These are phyloP conservation scores for Hylomyscus alleni DNA, from an alignment of 2,797 vertebrate species.

Conservation along the genomic window DNA sequence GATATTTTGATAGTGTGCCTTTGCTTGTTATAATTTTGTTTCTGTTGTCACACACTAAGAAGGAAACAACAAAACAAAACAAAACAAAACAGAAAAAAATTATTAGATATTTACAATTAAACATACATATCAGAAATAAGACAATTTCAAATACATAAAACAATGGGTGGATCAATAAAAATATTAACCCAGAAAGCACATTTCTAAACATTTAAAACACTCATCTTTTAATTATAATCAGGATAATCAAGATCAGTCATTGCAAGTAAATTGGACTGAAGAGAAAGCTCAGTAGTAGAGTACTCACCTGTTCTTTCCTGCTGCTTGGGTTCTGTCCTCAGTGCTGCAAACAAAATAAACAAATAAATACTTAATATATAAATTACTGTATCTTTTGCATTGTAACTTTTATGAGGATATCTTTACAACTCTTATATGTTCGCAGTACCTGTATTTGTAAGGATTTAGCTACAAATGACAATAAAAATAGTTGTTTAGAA, in stretches of 20 bases:
- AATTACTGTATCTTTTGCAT: not conserved
- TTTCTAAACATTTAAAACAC: constrained; percentile 7
- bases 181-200: not conserved
- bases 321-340: not conserved
- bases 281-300: not conserved
- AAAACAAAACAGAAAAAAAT: constrained; percentile 82
- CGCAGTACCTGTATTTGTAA: not conserved
- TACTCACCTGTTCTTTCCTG: not conserved
- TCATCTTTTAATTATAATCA: not conserved
- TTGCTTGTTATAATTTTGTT: constrained; percentile 87
- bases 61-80: constrained; percentile 85
- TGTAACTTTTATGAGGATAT: not conserved
- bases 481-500: not conserved
- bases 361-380: not conserved
- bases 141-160: constrained; percentile 70
- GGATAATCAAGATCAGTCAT: not conserved
- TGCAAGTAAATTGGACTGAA: not conserved
- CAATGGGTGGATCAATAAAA: constrained; percentile 61
- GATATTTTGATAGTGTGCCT: constrained; percentile 90
- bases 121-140: constrained; percentile 58
- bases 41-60: constrained; percentile 81
- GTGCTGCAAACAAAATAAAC: not conserved
- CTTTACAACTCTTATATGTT: not conserved
- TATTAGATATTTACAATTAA: constrained; percentile 74
- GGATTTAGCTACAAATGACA: not conserved